Evolutionary conservation across 2,797 vertebrate genomes (phyloP).

Genomic region (Protonibea diacanthus): DNA sequence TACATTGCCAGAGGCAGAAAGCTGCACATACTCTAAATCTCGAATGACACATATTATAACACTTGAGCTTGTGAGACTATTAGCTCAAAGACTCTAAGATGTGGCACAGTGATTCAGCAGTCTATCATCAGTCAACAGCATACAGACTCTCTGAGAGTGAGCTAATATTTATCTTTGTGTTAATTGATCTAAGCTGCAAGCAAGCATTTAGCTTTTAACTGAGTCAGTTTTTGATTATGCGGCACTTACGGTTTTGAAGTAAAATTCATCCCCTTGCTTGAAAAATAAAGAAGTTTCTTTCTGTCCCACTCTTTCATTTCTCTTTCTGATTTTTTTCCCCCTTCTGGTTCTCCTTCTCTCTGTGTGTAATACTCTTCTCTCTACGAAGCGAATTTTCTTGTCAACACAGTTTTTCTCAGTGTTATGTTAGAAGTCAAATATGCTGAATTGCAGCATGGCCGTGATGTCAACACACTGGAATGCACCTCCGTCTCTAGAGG

Average conservation of each 20-base stretch:
- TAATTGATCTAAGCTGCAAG: constrained; percentile 38
- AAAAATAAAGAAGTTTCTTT: constrained; percentile 16
- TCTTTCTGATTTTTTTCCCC: neutral
- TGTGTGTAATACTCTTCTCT: constrained; percentile 14
- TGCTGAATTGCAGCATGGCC: constrained; percentile 57
- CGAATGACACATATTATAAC: constrained; percentile 44
- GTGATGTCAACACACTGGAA: constrained; percentile 71
- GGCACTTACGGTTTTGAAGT: neutral
- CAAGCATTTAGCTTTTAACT: constrained; percentile 20
- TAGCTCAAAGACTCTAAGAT: constrained; percentile 55
- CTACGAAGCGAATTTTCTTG: constrained; percentile 24
- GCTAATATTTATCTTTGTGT: constrained; percentile 27
- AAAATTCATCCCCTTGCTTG: constrained; percentile 6
- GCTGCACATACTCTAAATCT: constrained; percentile 51
- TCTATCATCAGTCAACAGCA: constrained; percentile 23
- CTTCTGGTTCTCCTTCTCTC: neutral
- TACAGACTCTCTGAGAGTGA: constrained; percentile 18
- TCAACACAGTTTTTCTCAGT: constrained; percentile 39
- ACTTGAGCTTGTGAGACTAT: constrained; percentile 50
- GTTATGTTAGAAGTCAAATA: constrained; percentile 55
- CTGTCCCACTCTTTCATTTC: neutral
- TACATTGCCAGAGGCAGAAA: constrained; percentile 44
- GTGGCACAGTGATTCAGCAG: constrained; percentile 38
- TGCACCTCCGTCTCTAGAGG: constrained; percentile 51
- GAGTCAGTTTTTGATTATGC: constrained; percentile 25